These are phyloP conservation scores for Synanthedon myopaeformis DNA, from an alignment of 2,888 invertebrate genomes.

Conservation along the genomic window DNA sequence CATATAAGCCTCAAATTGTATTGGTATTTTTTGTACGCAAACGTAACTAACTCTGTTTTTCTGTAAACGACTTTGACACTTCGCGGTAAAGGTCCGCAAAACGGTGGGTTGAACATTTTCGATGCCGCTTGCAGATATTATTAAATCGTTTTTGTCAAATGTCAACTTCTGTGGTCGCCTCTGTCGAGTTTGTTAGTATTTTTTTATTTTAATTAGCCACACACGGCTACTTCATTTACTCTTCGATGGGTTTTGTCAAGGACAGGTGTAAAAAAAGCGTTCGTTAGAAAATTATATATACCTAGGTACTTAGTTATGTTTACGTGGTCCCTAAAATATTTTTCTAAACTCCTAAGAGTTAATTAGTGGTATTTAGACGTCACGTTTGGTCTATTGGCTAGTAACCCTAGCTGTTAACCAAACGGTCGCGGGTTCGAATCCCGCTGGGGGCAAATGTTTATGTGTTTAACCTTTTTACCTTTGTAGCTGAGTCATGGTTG, in stretches of 20 bases:
- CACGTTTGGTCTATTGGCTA: too few species aligned
- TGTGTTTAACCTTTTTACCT: too few species aligned
- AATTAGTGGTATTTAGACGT: too few species aligned
- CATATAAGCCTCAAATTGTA: slow-evolving; percentile 8
- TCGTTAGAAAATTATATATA: too few species aligned
- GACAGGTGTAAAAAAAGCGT: slow-evolving; percentile 6
- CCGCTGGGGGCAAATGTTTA: too few species aligned
- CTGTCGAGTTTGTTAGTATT: slow-evolving; percentile 21
- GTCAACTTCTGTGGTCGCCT: slow-evolving; percentile 64
- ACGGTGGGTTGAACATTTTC: slow-evolving; percentile 65
- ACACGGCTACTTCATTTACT: slow-evolving; percentile 4
- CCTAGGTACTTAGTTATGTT: too few species aligned
- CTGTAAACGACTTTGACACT: slow-evolving; percentile 60
- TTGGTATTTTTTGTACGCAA: slow-evolving; percentile 2
- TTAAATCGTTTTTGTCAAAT: slow-evolving; percentile 63
- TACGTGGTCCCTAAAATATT: too few species aligned
- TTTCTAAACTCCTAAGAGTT: too few species aligned
- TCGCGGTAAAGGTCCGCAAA: slow-evolving; percentile 57
- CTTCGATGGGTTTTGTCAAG: slow-evolving; percentile 19
- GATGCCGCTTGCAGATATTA: slow-evolving; percentile 47
- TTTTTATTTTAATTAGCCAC: slow-evolving; percentile 14
- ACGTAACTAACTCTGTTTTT: slow-evolving; percentile 18
- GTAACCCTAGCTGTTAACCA: too few species aligned
- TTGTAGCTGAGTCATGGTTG: too few species aligned
- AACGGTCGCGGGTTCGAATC: too few species aligned